Evolutionary conservation across 2,797 vertebrate species (phyloP), one percentile per base, ranked within the genome.

Genomic region (Malacoctenus gilli): DNA sequence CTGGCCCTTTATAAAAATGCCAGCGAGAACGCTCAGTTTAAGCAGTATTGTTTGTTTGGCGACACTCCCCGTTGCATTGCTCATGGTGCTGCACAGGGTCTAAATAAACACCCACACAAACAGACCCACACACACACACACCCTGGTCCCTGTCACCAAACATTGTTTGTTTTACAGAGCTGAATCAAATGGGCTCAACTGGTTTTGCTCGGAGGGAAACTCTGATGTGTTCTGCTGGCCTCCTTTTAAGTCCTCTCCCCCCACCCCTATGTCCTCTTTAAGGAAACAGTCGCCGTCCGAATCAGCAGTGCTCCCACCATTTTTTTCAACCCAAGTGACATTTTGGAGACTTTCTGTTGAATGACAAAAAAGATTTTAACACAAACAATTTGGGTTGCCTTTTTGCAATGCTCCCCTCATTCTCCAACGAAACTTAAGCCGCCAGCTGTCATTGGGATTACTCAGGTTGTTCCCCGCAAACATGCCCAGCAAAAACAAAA

Each of bases 101-200:
- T 77, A 73, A 70, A 79, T 39, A 83, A 86, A 85, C 72, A 85
- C 18, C 23, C 55, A 53, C 54, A 71, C 72, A 86, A 78, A 84
- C 71, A 82, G 5, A 28, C 25, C 6, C 25, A 28, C 25, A 28
- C 25, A 28, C 25, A 28, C 30, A 32, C 30, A 32, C 30, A 32
- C 74, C 79, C 80, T 61, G 72, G 55, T 63, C 57, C 59, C 81
- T 87, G 80, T 84, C 83, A 86, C 80, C 83, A 34, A 87, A 85
- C 85, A 72, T 60, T 85, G 84, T 86, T 89, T 87, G 86, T 74
- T 85, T 81, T 82, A 80, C 70, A 71, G 60, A 82, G 56, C 54
- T 85, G 77, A 87, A 81, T 86, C 70, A 83, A 79, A 47, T 62
- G 57, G 59, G 59, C 44, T 62, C 51, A 40, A 68, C 62, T 58